phyloP scores from a whole-genome alignment of 2,113 vertebrate species.

The Todiramphus chloris region DNA sequence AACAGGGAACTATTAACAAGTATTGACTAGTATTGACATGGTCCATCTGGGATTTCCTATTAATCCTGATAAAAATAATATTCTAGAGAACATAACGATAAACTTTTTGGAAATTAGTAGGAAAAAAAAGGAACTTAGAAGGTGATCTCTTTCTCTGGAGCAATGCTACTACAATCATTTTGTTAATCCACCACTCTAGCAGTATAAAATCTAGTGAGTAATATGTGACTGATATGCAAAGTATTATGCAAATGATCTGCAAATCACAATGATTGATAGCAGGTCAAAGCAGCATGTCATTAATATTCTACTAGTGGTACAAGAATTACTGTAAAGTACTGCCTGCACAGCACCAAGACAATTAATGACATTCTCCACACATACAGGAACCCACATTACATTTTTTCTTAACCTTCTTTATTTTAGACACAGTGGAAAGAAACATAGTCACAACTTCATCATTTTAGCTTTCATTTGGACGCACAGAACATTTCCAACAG shows the following conservation, averaged over 20 bases:
- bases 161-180: not conserved
- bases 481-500: not conserved
- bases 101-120: not conserved
- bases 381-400: not conserved
- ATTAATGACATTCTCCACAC: not conserved
- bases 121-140: not conserved
- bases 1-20: not conserved
- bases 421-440: slow-evolving; percentile 31
- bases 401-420: slow-evolving; percentile 17
- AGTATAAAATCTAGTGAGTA: slow-evolving; percentile 3
- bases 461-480: slow-evolving; percentile 7
- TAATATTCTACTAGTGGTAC: not conserved
- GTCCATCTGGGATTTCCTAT: not conserved
- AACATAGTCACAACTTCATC: not conserved
- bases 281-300: slow-evolving; percentile 31
- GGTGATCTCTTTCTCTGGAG: not conserved
- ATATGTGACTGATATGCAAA: not conserved
- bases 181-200: not conserved
- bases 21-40: not conserved
- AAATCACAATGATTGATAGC: not conserved
- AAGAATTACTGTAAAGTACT: slow-evolving; percentile 24
- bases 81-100: not conserved
- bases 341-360: slow-evolving; percentile 8
- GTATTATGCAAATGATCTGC: not conserved
- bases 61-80: not conserved